Percentiles rank a stretch among this genome's conserved stretches.
Evolutionary conservation across 2,113 vertebrate species (phyloP).

Genomic region (Natator depressus): DNA sequence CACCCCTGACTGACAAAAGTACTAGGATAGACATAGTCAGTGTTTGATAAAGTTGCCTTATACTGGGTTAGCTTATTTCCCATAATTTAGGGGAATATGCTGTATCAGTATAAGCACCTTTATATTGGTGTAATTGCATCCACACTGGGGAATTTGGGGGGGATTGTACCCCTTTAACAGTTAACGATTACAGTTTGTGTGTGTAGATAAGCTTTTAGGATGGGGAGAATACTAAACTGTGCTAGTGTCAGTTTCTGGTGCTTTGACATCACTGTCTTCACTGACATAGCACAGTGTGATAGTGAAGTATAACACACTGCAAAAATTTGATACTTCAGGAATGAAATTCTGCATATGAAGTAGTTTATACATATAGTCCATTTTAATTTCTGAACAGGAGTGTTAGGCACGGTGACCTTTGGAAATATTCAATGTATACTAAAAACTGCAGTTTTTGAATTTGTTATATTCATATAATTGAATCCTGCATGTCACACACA

Average conservation of each 20-base stretch:
- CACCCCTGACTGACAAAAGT: too few species aligned
- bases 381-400: fast-evolving
- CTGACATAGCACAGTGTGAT: fast-evolving
- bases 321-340: fast-evolving
- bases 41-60: background rate
- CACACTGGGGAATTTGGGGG: background rate
- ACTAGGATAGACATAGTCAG: too few species aligned
- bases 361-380: fast-evolving
- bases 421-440: background rate
- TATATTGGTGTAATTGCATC: background rate
- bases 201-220: background rate
- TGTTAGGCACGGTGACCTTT: fast-evolving
- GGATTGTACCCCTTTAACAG: background rate
- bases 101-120: background rate
- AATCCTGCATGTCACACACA: background rate
- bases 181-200: background rate
- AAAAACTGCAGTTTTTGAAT: background rate
- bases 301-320: background rate
- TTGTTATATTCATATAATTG: background rate
- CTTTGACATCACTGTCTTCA: background rate
- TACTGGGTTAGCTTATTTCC: background rate
- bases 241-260: fast-evolving
- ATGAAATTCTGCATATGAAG: fast-evolving
- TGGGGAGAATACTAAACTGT: background rate
- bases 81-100: background rate